Evolutionary conservation across 2,113 vertebrate genomes (phyloP), one percentile per base, ranked within the genome.

Genomic region (Hypanus sabinus): DNA sequence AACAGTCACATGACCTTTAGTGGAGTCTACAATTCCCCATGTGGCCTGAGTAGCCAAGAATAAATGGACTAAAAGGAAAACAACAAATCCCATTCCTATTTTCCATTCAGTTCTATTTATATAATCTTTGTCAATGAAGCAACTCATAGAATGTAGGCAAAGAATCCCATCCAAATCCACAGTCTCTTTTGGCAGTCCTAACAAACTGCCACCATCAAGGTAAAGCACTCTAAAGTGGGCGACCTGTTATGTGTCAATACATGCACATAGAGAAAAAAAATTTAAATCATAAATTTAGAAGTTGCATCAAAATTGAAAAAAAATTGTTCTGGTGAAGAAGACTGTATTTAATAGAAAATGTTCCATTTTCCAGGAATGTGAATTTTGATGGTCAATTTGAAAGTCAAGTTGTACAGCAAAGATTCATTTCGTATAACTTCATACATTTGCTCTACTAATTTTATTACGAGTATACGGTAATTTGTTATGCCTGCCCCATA

Each of bases 91-190:
- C 91, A 73, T 55, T 38, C 7, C 24, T 36, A 93, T 92, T 71
- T 71, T 92, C 90, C 90, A 92, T 30, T 73, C 46, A 27, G 36
- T 22, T 73, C 85, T 90, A 90, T 90, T 93, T 93, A 93, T 75
- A 75, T 24, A 55, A 55, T 36, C 18, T 93, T 55, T 46, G 33
- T 75, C 91, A 93, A 18, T 55, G 91, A 36, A 87, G 57, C n/a
- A 22, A n/a, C 36, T 70, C 65, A 24, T 36, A 36, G 65, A 27
- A 93, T 30, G 24, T 73, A 24, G 11, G 20, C 18, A 36, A 7
- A 24, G 33, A n/a, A 46, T 93, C 70, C 68, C 33, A 93, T 16
- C 22, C 38, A 71, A 71, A 92, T 92, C 90, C 70, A 9, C n/a
- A 36, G 20, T 30, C 33, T 70, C 36, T 12, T 70, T 33, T 70